Evolutionary conservation across 2,888 invertebrate species (phyloP), one percentile per base, ranked within the genome.

Genomic region (Heliconius ethilla): DNA sequence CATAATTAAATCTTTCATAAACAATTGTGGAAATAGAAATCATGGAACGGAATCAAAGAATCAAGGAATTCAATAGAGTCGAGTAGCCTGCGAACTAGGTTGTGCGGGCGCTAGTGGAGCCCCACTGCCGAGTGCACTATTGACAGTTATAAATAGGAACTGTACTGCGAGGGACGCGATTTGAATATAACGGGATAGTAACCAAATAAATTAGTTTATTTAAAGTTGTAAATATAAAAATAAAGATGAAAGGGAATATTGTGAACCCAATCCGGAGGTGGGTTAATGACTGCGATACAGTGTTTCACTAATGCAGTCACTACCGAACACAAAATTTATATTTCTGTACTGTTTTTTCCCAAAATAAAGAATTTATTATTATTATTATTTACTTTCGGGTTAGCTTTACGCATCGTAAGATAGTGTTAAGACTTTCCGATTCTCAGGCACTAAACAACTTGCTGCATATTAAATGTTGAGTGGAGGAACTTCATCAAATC

Each of bases 11-110:
- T 0, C 3, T 1, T 67, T 37, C 18, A 37, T 22, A n/a, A 69
- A 40, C 67, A 69, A 40, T 69, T 3, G 13, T 40, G 25, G 13
- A 69, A n/a, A 69, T 40, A 40, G 67, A 69, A 40, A 69, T 13
- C 13, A 27, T 63, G 25, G 25, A 7, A 69, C 11, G 5, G n/a
- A 25, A n/a, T 13, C n/a, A 40, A 45, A 69, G 40, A 69, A 45
- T 40, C 69, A 45, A 40, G 40, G 69, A 25, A 25, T 45, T 69
- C 15, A 22, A 40, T 69, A 25, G 69, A 69, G 69, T 45, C 69
- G 9, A 69, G 69, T 69, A 18, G 40, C 7, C 40, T 67, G 37
- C 45, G 40, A 69, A 69, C 69, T 69, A 69, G 69, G 40, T 69
- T 40, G 25, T 69, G 27, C 33, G 33, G 33, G 33, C 27, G 7